These are phyloP conservation scores for Lucinisca nassula DNA, from an alignment of 2,888 invertebrate genomes.

Conservation along the genomic window DNA sequence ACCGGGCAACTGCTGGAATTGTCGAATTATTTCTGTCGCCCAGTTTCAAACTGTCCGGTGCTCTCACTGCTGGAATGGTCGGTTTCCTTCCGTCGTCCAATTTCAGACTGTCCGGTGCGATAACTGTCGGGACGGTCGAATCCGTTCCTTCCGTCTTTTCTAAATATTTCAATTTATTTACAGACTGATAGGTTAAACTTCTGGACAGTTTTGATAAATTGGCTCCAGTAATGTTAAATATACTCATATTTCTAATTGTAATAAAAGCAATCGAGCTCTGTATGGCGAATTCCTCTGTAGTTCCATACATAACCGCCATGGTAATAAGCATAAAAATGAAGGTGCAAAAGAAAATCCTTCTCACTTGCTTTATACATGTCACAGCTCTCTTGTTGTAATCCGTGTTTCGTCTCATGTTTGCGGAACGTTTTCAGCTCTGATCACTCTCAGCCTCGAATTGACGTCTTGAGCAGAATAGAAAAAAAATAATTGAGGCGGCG, in stretches of 20 bases:
- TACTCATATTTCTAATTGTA: not conserved
- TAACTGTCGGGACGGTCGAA: too few species aligned
- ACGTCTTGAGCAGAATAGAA: too few species aligned
- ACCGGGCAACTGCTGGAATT: not conserved
- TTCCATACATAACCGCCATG: constrained; percentile 30
- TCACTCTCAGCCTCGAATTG: too few species aligned
- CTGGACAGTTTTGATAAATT: not conserved
- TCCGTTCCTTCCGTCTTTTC: not conserved
- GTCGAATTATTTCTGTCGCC: not conserved
- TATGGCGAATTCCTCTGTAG: constrained; percentile 28
- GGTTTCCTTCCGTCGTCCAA: too few species aligned
- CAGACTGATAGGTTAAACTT: not conserved
- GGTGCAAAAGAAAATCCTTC: constrained; percentile 10
- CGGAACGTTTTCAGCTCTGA: too few species aligned
- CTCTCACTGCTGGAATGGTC: too few species aligned
- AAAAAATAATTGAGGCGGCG: too few species aligned
- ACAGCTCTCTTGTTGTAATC: not conserved
- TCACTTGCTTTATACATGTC: constrained; percentile 10
- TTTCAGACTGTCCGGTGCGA: too few species aligned
- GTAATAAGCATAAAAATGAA: constrained; percentile 11
- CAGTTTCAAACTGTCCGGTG: too few species aligned
- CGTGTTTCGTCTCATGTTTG: not conserved
- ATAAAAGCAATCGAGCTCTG: not conserved
- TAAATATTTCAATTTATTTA: not conserved
- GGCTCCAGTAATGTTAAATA: not conserved